Conservation (phyloP, 2,113 vertebrate genomes). For the Andinoacara biseriatus region DNA sequence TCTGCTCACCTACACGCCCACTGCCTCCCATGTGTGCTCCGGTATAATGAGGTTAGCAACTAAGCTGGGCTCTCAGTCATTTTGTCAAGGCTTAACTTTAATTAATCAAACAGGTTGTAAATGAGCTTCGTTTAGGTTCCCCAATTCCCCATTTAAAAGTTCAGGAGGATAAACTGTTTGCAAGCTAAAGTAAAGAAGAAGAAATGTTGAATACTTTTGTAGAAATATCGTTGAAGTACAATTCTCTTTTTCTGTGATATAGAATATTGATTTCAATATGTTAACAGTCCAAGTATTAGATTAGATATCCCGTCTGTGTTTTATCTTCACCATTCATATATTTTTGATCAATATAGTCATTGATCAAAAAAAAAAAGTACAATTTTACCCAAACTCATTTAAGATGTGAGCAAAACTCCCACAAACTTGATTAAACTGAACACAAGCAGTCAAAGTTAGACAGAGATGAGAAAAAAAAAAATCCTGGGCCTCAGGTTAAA, state of each 20-base stretch:
- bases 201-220: neutral
- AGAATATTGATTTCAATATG: neutral
- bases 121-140: neutral
- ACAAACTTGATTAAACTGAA: neutral
- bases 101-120: neutral
- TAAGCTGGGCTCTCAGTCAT: conserved; percentile 2
- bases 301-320: neutral
- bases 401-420: neutral
- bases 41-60: conserved; percentile 12
- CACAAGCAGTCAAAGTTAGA: neutral
- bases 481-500: neutral
- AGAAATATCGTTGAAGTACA: neutral
- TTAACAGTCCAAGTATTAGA: neutral
- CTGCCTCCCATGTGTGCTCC: neutral
- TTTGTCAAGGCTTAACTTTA: neutral
- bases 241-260: neutral
- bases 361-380: neutral
- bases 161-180: neutral
- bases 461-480: neutral
- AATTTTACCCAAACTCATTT: neutral
- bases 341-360: neutral
- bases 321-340: neutral
- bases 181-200: conserved; percentile 11
- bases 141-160: neutral
- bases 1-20: neutral